A percentile compares a stretch with the other conserved stretches of the same genome.
Conservation (phyloP, 1,140 invertebrate species). For the Sitobion miscanthi region DNA sequence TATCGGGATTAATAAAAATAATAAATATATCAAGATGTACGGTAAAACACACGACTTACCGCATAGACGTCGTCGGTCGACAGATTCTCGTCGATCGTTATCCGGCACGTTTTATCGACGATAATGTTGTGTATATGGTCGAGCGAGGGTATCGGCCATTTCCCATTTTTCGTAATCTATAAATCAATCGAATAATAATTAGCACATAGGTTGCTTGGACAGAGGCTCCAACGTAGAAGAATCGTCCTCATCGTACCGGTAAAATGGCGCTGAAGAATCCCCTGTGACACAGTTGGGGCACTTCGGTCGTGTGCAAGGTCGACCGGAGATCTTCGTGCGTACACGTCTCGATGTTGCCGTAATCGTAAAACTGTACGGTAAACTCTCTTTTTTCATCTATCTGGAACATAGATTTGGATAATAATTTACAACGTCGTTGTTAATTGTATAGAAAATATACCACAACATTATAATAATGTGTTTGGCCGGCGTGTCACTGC, state of each 20-base stretch:
- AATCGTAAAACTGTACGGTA: conserved; percentile 2
- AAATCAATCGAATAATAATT: neutral
- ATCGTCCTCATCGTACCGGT: neutral
- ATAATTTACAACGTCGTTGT: neutral
- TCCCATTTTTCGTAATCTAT: neutral
- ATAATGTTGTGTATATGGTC: neutral
- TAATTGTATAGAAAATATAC: neutral
- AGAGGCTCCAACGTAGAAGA: neutral
- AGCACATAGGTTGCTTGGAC: neutral
- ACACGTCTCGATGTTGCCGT: conserved; percentile 36
- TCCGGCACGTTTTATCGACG: neutral
- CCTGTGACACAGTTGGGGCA: neutral
- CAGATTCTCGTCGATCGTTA: neutral
- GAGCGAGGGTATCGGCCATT: neutral
- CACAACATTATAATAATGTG: neutral
- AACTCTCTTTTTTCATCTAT: neutral
- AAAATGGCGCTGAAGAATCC: conserved; percentile 14
- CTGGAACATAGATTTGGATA: neutral
- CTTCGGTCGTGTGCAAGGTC: conserved; percentile 28
- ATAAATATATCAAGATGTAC: neutral
- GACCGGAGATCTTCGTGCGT: neutral
- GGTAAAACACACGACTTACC: neutral
- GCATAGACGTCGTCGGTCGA: neutral
- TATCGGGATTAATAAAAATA: neutral
- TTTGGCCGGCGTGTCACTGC: neutral